These are phyloP conservation scores for Macrophya alboannulata DNA, from an alignment of 2,888 invertebrate genomes.

Conservation along the genomic window DNA sequence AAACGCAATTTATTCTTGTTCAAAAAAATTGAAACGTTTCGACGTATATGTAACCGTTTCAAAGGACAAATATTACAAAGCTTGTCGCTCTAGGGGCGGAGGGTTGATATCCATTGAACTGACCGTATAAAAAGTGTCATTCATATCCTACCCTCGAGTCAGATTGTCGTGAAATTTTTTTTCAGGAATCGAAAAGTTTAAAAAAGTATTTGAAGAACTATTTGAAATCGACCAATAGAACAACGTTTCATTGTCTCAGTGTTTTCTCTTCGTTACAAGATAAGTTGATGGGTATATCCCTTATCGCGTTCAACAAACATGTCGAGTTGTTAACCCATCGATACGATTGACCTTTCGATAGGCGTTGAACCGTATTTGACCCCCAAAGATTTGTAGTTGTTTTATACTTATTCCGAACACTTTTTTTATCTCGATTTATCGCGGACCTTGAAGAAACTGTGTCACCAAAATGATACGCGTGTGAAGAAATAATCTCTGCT, in stretches of 20 bases:
- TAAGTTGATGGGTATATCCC: neutral
- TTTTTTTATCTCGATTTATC: slow-evolving; percentile 7
- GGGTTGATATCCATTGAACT: neutral
- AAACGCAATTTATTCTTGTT: neutral
- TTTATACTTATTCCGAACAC: neutral
- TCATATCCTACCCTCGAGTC: neutral
- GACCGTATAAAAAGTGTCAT: neutral
- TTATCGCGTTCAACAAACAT: slow-evolving; percentile 3
- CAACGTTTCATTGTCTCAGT: neutral
- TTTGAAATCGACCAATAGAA: neutral
- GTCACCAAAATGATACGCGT: slow-evolving; percentile 30
- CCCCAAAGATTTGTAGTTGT: slow-evolving; percentile 37
- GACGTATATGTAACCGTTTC: neutral
- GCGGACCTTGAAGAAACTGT: slow-evolving; percentile 26
- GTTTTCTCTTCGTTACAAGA: neutral
- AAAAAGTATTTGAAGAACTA: neutral
- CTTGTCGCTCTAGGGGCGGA: neutral
- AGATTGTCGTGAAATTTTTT: neutral
- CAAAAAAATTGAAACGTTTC: neutral
- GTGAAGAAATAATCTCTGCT: neutral
- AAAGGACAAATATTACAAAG: neutral
- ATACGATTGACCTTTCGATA: slow-evolving; percentile 19
- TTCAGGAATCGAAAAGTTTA: neutral
- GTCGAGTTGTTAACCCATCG: slow-evolving; percentile 27
- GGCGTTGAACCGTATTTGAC: slow-evolving; percentile 36